Percentiles rank a stretch among this genome's conserved stretches.
phyloP scores from a whole-genome alignment of 1,140 invertebrate genomes.

The Dryas iulia region DNA sequence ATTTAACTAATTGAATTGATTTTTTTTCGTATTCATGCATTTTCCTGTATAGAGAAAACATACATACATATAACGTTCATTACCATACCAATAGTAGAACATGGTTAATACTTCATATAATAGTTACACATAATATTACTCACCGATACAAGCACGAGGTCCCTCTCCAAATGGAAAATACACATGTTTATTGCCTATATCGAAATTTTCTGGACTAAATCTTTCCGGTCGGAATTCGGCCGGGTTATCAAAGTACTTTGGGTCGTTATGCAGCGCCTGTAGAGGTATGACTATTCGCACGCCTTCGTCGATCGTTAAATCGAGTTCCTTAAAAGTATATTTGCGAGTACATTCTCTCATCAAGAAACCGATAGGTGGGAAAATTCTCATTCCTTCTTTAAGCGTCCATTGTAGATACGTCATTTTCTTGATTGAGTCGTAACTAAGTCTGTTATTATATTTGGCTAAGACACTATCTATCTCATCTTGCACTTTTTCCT shows the following conservation, averaged over 20 bases:
- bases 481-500: slow-evolving; percentile 25
- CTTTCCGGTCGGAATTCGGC: slow-evolving; percentile 79
- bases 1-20: too few species aligned
- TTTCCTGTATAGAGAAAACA: too few species aligned
- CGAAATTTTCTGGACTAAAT: slow-evolving; percentile 63
- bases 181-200: slow-evolving; percentile 58
- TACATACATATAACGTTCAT: not conserved
- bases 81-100: too few species aligned
- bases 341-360: slow-evolving; percentile 52
- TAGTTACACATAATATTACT: not conserved
- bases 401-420: slow-evolving; percentile 6
- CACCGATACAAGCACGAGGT: slow-evolving; percentile 43
- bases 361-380: slow-evolving; percentile 61
- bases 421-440: slow-evolving; percentile 20
- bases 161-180: slow-evolving; percentile 45
- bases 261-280: slow-evolving; percentile 78
- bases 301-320: slow-evolving; percentile 57
- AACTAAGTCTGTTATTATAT: slow-evolving; percentile 20
- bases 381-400: slow-evolving; percentile 20
- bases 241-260: slow-evolving; percentile 77
- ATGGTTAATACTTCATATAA: too few species aligned
- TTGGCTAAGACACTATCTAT: slow-evolving; percentile 22
- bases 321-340: slow-evolving; percentile 62
- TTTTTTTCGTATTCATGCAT: too few species aligned
- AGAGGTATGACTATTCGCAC: slow-evolving; percentile 54